A percentile compares a stretch with the other conserved stretches of the same genome.
These are phyloP conservation scores for Caenorhabditis sp. DNA, from an alignment of 2,888 invertebrate genomes.

Conservation along the genomic window DNA sequence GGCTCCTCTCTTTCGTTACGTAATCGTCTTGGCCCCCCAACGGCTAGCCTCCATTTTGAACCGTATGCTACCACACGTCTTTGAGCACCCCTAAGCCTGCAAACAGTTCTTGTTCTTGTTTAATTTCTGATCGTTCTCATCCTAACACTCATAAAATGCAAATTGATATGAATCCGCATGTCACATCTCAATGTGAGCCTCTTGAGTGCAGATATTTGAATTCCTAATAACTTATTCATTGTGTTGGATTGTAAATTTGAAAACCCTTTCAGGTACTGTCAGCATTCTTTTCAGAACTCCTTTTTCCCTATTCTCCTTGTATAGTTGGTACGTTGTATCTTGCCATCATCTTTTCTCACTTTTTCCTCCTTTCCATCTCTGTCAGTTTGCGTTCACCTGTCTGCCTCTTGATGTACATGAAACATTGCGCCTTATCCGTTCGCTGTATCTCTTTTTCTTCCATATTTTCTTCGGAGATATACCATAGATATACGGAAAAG, in stretches of 20 bases:
- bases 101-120: slow-evolving; percentile 1
- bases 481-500: slow-evolving; percentile 46
- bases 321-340: background rate
- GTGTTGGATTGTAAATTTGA: slow-evolving; percentile 21
- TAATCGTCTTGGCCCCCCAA: slow-evolving; percentile 23
- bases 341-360: slow-evolving; percentile 10
- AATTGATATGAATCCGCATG: slow-evolving; percentile 5
- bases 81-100: background rate
- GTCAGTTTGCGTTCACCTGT: slow-evolving; percentile 48
- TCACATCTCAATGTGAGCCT: slow-evolving; percentile 5
- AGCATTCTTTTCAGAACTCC: no score
- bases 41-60: slow-evolving; percentile 1
- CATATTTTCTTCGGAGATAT: slow-evolving; percentile 46
- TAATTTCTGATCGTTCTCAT: background rate
- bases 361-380: slow-evolving; percentile 7
- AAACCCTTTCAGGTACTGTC: no score
- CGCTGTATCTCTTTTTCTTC: slow-evolving; percentile 40
- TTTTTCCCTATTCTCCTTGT: background rate
- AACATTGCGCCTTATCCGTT: slow-evolving; percentile 46
- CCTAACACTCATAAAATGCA: slow-evolving; percentile 34
- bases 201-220: slow-evolving; percentile 14
- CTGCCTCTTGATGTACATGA: slow-evolving; percentile 44
- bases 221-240: slow-evolving; percentile 12
- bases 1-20: slow-evolving; percentile 46
- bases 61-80: background rate